Conservation (phyloP, 2,888 invertebrate genomes). For the Cyclophora punctaria region DNA sequence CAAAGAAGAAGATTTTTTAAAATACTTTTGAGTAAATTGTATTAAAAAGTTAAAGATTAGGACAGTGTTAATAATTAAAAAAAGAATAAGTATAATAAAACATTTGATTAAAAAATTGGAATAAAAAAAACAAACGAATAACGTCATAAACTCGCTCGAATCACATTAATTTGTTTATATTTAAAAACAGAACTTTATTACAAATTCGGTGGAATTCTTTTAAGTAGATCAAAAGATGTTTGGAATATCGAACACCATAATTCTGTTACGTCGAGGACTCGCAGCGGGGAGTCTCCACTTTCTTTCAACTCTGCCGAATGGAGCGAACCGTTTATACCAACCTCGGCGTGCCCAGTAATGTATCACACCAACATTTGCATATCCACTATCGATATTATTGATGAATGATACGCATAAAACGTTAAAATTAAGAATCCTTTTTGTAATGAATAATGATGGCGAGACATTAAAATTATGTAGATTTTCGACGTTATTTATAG, state of each 20-base stretch:
- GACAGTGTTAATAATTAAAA: too few species aligned
- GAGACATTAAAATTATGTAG: too few species aligned
- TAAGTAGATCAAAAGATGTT: conserved; percentile 34
- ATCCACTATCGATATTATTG: neutral
- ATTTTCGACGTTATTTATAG: too few species aligned
- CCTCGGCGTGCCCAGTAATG: conserved; percentile 27
- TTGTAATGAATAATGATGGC: too few species aligned
- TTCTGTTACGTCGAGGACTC: conserved; percentile 48
- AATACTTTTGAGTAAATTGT: too few species aligned
- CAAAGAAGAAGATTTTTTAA: too few species aligned
- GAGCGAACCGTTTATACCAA: conserved; percentile 6
- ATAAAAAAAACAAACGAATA: too few species aligned
- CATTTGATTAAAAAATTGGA: too few species aligned
- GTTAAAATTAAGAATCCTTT: too few species aligned
- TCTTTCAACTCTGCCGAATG: conserved; percentile 59
- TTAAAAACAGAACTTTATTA: conserved; percentile 18
- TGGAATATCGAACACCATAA: conserved; percentile 32
- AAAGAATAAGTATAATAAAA: too few species aligned
- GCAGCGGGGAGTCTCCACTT: conserved; percentile 54
- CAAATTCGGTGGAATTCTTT: conserved; percentile 25
- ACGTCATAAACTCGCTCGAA: neutral
- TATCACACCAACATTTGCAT: conserved; percentile 29
- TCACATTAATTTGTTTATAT: conserved; percentile 29
- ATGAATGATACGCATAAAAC: conserved; percentile 29
- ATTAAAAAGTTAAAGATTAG: too few species aligned